A percentile compares a stretch with the other conserved stretches of the same genome.
Evolutionary conservation across 2,797 vertebrate genomes (phyloP).

Genomic region (Merluccius polli): DNA sequence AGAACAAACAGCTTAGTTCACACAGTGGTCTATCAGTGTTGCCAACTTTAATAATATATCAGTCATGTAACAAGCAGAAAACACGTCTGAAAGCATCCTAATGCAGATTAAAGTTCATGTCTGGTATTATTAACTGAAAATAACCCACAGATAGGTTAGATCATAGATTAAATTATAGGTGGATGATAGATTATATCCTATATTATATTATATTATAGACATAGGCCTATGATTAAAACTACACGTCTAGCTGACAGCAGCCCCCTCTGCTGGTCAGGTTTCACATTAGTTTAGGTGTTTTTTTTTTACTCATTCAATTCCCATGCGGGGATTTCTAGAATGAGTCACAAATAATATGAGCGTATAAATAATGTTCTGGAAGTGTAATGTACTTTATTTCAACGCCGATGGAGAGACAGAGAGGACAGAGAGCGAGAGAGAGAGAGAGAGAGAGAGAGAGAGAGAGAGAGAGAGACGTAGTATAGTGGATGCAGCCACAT

Average conservation of each 20-base stretch:
- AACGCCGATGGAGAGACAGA: conserved; percentile 10
- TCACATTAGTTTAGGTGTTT: background rate
- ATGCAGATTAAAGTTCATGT: background rate
- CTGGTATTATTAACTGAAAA: background rate
- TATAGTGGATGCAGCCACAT: conserved; percentile 25
- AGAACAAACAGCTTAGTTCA: too few species aligned
- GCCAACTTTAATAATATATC: too few species aligned
- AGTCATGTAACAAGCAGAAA: too few species aligned
- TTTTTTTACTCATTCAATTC: background rate
- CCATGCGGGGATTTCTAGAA: background rate
- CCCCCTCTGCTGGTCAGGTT: background rate
- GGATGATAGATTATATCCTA: background rate
- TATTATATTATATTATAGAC: background rate
- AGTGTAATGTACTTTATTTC: background rate
- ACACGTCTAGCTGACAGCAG: background rate
- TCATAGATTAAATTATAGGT: background rate
- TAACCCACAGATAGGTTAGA: background rate
- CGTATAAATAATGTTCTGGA: background rate
- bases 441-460: conserved; percentile 10
- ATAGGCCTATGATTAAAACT: too few species aligned
- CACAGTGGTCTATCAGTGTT: too few species aligned
- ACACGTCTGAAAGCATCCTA: too few species aligned
- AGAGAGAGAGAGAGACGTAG: conserved; percentile 21
- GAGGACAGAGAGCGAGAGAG: conserved; percentile 6
- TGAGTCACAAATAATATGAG: background rate